Conservation (phyloP, 2,888 invertebrate species). For the Callimorpha dominula region DNA sequence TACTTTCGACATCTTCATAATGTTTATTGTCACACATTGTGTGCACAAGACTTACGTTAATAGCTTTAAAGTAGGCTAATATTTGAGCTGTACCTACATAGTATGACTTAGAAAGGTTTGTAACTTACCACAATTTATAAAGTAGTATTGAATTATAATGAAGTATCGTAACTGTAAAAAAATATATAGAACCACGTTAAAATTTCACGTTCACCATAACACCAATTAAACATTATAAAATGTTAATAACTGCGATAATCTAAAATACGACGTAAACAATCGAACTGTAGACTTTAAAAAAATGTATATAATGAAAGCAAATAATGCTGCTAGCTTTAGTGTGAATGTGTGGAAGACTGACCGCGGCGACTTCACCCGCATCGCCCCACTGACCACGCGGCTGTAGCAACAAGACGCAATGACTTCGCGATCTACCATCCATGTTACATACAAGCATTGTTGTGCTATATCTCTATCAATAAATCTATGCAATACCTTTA, state of each 20-base stretch:
- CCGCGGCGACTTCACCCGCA: constrained; percentile 62
- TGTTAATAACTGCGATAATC: background rate
- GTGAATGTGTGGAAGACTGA: constrained; percentile 66
- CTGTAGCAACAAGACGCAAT: constrained; percentile 68
- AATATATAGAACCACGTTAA: constrained; percentile 27
- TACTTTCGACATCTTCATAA: constrained; percentile 6
- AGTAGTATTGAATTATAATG: constrained; percentile 28
- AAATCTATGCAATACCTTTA: constrained; percentile 70
- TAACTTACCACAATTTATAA: constrained; percentile 33
- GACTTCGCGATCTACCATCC: constrained; percentile 61
- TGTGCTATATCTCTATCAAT: constrained; percentile 72
- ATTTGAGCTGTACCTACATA: background rate
- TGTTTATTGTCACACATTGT: constrained; percentile 12
- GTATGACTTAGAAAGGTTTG: background rate
- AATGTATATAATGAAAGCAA: constrained; percentile 29
- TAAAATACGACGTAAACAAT: background rate
- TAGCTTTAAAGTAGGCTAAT: constrained; percentile 9
- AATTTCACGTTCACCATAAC: constrained; percentile 39
- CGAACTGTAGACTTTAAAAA: background rate
- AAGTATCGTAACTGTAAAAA: constrained; percentile 37
- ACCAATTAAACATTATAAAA: constrained; percentile 39
- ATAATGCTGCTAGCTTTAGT: constrained; percentile 55
- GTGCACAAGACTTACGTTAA: constrained; percentile 13
- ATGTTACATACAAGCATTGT: constrained; percentile 80
- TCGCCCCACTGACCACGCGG: constrained; percentile 74